Evolutionary conservation across 1,140 invertebrate genomes (phyloP).

Genomic region (Drosophila seguyi): DNA sequence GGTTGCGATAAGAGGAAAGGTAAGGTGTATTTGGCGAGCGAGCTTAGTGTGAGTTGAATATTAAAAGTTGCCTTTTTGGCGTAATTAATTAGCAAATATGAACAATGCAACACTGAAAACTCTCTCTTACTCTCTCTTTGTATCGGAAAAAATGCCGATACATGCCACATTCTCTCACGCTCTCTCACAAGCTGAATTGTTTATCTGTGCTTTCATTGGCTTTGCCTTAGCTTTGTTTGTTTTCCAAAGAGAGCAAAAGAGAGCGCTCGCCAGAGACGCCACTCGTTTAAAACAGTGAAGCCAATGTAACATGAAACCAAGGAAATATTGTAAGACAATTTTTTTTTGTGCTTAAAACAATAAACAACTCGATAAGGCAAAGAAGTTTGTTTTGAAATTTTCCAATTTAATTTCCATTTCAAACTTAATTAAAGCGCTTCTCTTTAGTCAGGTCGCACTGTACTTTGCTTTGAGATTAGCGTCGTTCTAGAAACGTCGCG

Average conservation of each 20-base stretch:
- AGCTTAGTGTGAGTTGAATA: background rate
- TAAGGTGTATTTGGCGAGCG: conserved; percentile 4
- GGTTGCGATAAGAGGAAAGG: conserved; percentile 20
- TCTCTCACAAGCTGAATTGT: conserved; percentile 18
- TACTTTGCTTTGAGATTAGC: conserved; percentile 14
- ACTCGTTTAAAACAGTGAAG: conserved; percentile 19
- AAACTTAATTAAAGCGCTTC: too few relatives aligned
- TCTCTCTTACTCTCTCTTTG: conserved; percentile 1
- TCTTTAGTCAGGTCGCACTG: background rate
- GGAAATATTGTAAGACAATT: background rate
- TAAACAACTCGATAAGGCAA: too few relatives aligned
- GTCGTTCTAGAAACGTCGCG: conserved; percentile 17
- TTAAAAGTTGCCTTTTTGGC: conserved; percentile 43
- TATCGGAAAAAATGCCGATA: conserved; percentile 54
- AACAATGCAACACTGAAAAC: conserved; percentile 31
- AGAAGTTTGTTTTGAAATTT: too few relatives aligned
- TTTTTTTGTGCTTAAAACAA: background rate
- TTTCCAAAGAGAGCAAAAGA: conserved; percentile 27
- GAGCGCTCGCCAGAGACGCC: conserved; percentile 6
- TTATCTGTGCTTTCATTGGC: conserved; percentile 33
- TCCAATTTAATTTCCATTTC: background rate
- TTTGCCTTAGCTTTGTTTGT: conserved; percentile 17
- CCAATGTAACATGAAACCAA: background rate
- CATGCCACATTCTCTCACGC: conserved; percentile 14
- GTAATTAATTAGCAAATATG: conserved; percentile 70